Evolutionary conservation across 1,140 invertebrate genomes (phyloP), one percentile per base, ranked within the genome.

Genomic region (Magallana gigas): DNA sequence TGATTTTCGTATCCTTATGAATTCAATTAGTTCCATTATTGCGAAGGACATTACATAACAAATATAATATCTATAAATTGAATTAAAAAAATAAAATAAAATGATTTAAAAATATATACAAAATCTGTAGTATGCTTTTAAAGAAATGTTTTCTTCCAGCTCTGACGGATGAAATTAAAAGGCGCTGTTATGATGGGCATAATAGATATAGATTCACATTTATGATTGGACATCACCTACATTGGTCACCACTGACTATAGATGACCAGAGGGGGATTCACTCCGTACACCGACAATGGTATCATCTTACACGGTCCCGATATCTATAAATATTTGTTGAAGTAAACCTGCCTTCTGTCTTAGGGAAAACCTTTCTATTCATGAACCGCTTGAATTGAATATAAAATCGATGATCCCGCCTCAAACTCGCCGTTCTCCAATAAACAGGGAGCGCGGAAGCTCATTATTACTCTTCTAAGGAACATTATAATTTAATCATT

Each of bases 401-500:
- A 68, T 36, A 68, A 80, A 83, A 84, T 88, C 87, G 76, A 88
- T 84, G 83, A 68, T 48, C 76, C 85, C 88, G 88, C 88, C 88
- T 89, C 82, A 84, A 23, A 60, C 82, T 84, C 57, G 59, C 83
- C 9, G 58, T 86, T 76, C 85, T 84, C 88, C 88, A 89, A 89
- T 89, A 81, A 87, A 83, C 83, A 60, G 62, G 71, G 56, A 82
- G 85, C 56, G 62, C 83, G 29, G 57, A 48, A 16, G 57, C 68
- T 64, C 84, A 89, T 84, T 89, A 89, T 87, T 86, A 84, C 81
- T 83, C 86, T 81, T 86, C 82, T 57, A 83, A 83, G 83, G 60
- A 84, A 80, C 68, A 89, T 89, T 87, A 89, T 89, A 89, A 89
- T 89, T 87, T 87, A 89, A 89, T 89, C 83, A 89, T 85, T 29